Evolutionary conservation across 2,797 vertebrate genomes (phyloP).

Genomic region (Neosalanx taihuensis): DNA sequence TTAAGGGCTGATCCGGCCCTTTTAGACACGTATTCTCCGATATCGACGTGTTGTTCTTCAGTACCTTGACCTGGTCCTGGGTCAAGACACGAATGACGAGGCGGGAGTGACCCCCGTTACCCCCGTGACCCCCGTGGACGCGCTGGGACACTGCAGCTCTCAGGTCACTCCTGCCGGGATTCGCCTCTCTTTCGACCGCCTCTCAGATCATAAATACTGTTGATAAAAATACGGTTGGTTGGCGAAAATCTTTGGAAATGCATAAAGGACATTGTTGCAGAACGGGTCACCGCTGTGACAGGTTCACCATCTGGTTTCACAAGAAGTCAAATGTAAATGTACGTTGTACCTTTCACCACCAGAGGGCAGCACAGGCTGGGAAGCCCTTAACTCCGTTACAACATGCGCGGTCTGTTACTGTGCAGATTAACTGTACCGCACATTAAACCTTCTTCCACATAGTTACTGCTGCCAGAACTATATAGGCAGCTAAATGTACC

Average conservation of each 20-base stretch:
- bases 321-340: background rate
- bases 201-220: too few relatives aligned
- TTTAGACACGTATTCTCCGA: background rate
- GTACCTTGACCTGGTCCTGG: background rate
- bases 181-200: too few relatives aligned
- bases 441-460: background rate
- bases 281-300: background rate
- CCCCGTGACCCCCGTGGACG: slow-evolving; percentile 5
- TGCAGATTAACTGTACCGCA: background rate
- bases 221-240: background rate
- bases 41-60: background rate
- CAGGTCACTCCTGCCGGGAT: too few relatives aligned
- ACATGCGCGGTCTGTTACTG: background rate
- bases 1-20: too few relatives aligned
- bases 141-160: background rate
- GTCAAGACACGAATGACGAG: too few relatives aligned
- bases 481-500: too few relatives aligned
- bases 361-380: slow-evolving; percentile 55
- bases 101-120: too few relatives aligned
- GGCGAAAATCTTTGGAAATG: background rate
- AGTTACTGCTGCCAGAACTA: too few relatives aligned
- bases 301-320: background rate
- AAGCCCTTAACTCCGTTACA: background rate
- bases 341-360: slow-evolving; percentile 38
- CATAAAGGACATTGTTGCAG: background rate